Evolutionary conservation across 2,113 vertebrate genomes (phyloP).

Genomic region (Brachyhypopomus gauderio): DNA sequence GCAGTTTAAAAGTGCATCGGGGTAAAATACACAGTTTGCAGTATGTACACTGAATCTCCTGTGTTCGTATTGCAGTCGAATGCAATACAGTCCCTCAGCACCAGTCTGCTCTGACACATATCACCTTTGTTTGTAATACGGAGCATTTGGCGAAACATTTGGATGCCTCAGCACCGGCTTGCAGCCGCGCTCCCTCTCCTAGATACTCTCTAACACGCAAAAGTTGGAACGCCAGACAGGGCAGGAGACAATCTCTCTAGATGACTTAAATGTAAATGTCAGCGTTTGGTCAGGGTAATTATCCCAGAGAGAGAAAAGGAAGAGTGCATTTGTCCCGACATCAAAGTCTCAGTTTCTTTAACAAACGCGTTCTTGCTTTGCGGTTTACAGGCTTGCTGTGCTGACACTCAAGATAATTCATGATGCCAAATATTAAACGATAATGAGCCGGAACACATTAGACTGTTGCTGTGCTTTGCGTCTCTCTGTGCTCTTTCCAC

Average conservation of each 20-base stretch:
- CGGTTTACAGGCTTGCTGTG: background rate
- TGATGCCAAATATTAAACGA: background rate
- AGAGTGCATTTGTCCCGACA: constrained; percentile 3
- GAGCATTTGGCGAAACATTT: too few relatives aligned
- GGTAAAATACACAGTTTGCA: too few relatives aligned
- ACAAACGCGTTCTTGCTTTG: background rate
- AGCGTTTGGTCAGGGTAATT: constrained; percentile 5
- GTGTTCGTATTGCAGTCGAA: too few relatives aligned
- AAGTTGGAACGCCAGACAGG: background rate
- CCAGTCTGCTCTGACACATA: too few relatives aligned
- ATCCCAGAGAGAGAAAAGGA: background rate
- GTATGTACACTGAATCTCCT: too few relatives aligned
- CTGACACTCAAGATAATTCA: background rate
- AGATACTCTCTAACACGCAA: background rate
- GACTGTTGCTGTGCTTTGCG: background rate
- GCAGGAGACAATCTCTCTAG: constrained; percentile 3
- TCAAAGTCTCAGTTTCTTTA: background rate
- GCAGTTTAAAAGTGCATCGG: too few relatives aligned
- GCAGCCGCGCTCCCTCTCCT: background rate
- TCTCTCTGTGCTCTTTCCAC: background rate
- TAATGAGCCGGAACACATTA: background rate
- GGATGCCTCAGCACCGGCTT: background rate
- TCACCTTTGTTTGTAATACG: too few relatives aligned
- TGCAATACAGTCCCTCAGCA: too few relatives aligned
- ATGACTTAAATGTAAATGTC: constrained; percentile 2